Conservation (phyloP, 1,140 invertebrate genomes). For the Calliopsis andreniformis region DNA sequence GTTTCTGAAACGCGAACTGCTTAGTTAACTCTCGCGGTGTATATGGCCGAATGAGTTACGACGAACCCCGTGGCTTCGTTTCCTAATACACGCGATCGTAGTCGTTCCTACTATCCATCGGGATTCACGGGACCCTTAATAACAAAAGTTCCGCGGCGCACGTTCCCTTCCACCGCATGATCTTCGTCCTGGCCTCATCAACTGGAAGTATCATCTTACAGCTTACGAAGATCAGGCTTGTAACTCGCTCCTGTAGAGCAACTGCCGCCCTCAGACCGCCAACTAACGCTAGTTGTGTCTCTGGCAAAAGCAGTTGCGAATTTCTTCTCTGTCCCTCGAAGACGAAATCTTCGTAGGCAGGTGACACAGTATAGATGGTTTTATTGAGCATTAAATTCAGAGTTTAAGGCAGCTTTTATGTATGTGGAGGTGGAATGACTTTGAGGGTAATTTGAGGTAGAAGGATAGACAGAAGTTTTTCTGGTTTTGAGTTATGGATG, state of each 20-base stretch:
- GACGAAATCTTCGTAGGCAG: no score
- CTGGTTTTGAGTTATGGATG: no score
- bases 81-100: conserved; percentile 62
- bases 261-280: conserved; percentile 53
- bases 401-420: no score
- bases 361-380: no score
- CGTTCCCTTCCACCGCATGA: conserved; percentile 35
- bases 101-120: conserved; percentile 37
- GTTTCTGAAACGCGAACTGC: conserved; percentile 60
- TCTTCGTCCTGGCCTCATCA: conserved; percentile 57
- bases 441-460: no score
- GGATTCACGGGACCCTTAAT: conserved; percentile 58
- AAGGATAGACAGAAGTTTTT: no score
- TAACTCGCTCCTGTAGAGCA: conserved; percentile 63
- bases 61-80: conserved; percentile 50
- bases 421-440: no score
- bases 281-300: conserved; percentile 19
- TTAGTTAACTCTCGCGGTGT: conserved; percentile 43
- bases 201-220: conserved; percentile 68
- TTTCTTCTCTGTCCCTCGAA: conserved; percentile 50
- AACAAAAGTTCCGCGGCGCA: conserved; percentile 64
- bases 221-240: conserved; percentile 68
- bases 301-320: conserved; percentile 15
- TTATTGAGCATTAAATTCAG: no score
- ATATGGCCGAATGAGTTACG: conserved; percentile 41